Evolutionary conservation across 2,888 invertebrate genomes (phyloP), one percentile per base, ranked within the genome.

Genomic region (Piscicola geometra): DNA sequence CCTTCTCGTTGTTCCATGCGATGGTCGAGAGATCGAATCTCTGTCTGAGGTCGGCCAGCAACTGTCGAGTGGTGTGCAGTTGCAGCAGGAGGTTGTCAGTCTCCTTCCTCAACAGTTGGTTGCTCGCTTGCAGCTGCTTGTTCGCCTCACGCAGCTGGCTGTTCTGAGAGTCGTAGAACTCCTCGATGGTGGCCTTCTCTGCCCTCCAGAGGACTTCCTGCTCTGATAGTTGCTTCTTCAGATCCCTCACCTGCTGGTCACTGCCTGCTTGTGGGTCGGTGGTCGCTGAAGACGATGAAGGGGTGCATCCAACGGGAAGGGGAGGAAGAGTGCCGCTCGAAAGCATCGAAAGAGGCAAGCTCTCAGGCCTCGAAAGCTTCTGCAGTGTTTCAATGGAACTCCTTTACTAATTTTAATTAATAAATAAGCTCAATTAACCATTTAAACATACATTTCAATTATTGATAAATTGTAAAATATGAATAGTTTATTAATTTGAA

Each of bases 1-100:
- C 78, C 67, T 81, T 81, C 70, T 84, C 83, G 3, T 83, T 82
- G 32, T 82, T 81, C 81, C 82, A 82, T 28, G 81, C 77, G 0
- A 78, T 77, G 74, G 81, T 77, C 1, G 71, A 75, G 28, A 71
- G 30, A 69, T 80, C 80, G 70, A 80, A 80, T 25, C 78, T 67
- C 71, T 78, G 76, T 36, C 78, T 76, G 32, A 80, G 69, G 47
- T 80, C 80, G 12, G 77, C 47, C 36, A 80, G 70, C 2, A 79
- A 75, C 47, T 73, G 60, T 32, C 77, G 47, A 12, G 79, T 78
- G 47, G 76, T 77, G 52, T 78, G 75, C 36, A 80, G 56, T 33
- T 79, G 75, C 25, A 78, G 78, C 64, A 77, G 30, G 75, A 77
- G 77, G 12, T 69, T 52, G 71, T 72, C 74, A 71, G 72, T 76